Conservation (phyloP, 2,888 invertebrate species). For the Crocallis elinguaria region DNA sequence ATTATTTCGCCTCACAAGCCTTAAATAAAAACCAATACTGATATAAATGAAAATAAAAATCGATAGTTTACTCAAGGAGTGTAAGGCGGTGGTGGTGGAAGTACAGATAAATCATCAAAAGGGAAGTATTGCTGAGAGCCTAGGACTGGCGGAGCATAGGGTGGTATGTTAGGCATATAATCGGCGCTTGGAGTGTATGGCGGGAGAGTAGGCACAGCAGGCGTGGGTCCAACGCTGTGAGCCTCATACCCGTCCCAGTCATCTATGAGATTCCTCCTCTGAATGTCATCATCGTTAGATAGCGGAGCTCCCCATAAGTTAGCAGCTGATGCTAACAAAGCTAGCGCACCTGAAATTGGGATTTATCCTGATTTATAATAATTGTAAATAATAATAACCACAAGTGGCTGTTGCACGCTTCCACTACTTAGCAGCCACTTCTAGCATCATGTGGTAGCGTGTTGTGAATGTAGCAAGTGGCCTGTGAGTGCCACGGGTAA, state of each 20-base stretch:
- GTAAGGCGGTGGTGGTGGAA: constrained; percentile 83
- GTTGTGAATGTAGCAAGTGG: no score
- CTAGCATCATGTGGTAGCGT: no score
- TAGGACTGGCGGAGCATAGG: constrained; percentile 69
- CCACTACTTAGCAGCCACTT: no score
- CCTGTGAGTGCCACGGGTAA: no score
- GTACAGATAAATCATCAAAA: constrained; percentile 75
- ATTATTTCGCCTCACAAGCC: constrained; percentile 33
- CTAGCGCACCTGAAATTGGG: constrained; percentile 84
- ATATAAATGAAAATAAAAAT: constrained; percentile 12
- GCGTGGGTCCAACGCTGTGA: constrained; percentile 84
- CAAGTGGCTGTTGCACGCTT: no score
- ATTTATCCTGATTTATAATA: not conserved
- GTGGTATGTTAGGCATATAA: constrained; percentile 59
- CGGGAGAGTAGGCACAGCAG: constrained; percentile 83
- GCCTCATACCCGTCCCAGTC: constrained; percentile 86
- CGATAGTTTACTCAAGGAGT: constrained; percentile 63
- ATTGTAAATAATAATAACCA: not conserved
- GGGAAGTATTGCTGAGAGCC: constrained; percentile 78
- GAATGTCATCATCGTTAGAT: constrained; percentile 73
- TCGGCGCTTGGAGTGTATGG: constrained; percentile 84
- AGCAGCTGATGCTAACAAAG: constrained; percentile 88
- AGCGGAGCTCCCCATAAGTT: constrained; percentile 86
- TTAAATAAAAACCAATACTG: constrained; percentile 43
- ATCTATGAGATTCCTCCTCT: constrained; percentile 85